A percentile compares a stretch with the other conserved stretches of the same genome.
Conservation (phyloP, 2,113 vertebrate species). For the Ciconia maguari region DNA sequence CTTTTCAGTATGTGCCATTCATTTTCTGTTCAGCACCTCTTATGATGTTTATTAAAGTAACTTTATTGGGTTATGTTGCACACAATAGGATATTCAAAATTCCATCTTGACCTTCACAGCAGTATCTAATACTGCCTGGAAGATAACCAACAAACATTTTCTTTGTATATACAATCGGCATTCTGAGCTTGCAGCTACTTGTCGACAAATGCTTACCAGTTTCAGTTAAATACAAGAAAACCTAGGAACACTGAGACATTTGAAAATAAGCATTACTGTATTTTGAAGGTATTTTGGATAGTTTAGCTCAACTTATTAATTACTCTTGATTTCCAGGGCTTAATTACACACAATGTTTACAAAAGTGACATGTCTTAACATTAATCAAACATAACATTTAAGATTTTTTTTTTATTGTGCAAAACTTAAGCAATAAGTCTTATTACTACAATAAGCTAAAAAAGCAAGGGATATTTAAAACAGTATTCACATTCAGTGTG, state of each 20-base stretch:
- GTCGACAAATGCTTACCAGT: background rate
- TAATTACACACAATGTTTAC: background rate
- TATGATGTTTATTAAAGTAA: background rate
- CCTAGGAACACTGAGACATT: background rate
- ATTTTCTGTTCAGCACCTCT: background rate
- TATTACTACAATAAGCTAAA: slow-evolving; percentile 3
- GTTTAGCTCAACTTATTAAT: background rate
- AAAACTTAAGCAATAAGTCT: slow-evolving; percentile 30
- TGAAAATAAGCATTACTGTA: background rate
- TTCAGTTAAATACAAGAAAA: background rate
- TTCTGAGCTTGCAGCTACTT: background rate
- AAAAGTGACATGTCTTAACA: background rate
- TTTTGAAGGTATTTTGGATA: background rate
- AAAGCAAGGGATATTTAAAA: slow-evolving; percentile 30
- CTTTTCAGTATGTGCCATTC: background rate
- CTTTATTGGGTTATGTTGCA: background rate
- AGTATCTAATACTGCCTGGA: background rate
- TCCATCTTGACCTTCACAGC: background rate
- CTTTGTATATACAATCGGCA: background rate
- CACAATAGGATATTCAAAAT: background rate
- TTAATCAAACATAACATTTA: background rate
- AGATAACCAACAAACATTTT: background rate
- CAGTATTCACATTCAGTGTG: background rate
- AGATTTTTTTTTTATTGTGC: slow-evolving; percentile 17
- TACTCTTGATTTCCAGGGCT: background rate